Percentiles rank a stretch among this genome's conserved stretches.
Conservation (phyloP, 2,888 invertebrate species). For the Amorpha juglandis region DNA sequence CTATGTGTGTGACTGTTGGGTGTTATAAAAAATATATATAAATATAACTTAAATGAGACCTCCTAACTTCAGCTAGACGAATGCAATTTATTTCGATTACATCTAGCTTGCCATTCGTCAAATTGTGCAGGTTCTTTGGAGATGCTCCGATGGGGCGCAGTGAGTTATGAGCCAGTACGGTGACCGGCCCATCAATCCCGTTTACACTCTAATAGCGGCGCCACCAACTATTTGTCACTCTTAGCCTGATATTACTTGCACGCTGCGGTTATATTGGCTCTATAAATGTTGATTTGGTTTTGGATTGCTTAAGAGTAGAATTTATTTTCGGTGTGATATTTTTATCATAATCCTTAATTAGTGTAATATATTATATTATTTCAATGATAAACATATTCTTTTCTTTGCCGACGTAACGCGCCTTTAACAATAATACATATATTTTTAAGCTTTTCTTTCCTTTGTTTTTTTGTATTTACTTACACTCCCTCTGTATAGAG, state of each 20-base stretch:
- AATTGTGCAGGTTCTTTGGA: conserved; percentile 13
- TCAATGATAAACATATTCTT: too few relatives aligned
- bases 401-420: too few relatives aligned
- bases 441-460: too few relatives aligned
- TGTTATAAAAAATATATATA: too few relatives aligned
- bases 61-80: neutral
- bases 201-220: conserved; percentile 66
- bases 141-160: conserved; percentile 30
- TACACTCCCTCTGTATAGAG: too few relatives aligned
- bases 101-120: conserved; percentile 7
- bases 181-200: conserved; percentile 65
- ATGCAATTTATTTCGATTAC: neutral
- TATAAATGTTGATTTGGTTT: conserved; percentile 22
- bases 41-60: too few relatives aligned
- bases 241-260: conserved; percentile 23
- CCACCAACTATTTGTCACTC: conserved; percentile 41
- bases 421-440: too few relatives aligned
- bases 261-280: conserved; percentile 29
- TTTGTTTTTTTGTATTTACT: too few relatives aligned
- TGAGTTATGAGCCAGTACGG: conserved; percentile 60
- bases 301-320: neutral
- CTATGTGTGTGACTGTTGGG: neutral
- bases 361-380: too few relatives aligned
- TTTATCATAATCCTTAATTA: neutral
- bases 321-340: neutral